A percentile compares a stretch with the other conserved stretches of the same genome.
phyloP scores from a whole-genome alignment of 2,888 invertebrate genomes.

The Liodrosophila aerea region DNA sequence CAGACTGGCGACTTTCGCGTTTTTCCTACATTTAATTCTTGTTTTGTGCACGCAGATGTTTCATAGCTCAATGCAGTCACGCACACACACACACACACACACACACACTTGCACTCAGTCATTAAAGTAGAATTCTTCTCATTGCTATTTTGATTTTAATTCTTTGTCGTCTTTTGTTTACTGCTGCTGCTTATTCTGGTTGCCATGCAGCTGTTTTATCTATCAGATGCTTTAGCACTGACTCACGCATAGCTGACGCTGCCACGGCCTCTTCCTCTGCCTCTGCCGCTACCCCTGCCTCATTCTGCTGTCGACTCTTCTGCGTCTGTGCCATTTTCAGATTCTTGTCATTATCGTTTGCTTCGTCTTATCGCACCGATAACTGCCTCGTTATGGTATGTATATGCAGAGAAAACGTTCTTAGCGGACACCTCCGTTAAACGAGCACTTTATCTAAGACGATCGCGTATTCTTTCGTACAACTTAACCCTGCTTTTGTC shows the following conservation, averaged over 20 bases:
- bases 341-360: too few relatives aligned
- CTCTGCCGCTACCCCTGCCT: conserved; percentile 5
- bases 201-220: conserved; percentile 71
- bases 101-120: conserved; percentile 18
- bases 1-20: conserved; percentile 46
- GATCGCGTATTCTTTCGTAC: too few relatives aligned
- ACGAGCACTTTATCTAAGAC: too few relatives aligned
- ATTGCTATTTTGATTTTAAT: conserved; percentile 68
- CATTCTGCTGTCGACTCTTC: too few relatives aligned
- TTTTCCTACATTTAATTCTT: conserved; percentile 36
- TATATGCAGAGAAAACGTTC: too few relatives aligned
- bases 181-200: conserved; percentile 29
- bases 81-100: conserved; percentile 8
- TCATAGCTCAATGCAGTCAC: conserved; percentile 23
- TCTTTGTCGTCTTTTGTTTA: conserved; percentile 21
- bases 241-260: conserved; percentile 43
- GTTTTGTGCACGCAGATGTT: conserved; percentile 39
- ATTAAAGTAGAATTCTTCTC: conserved; percentile 63
- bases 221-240: conserved; percentile 63
- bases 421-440: too few relatives aligned
- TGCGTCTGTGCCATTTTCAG: too few relatives aligned
- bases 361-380: conserved; percentile 12
- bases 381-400: conserved; percentile 9
- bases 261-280: conserved; percentile 7
- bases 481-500: too few relatives aligned